Conservation (phyloP, 2,797 vertebrate species). For the Spinus olivaceus region DNA sequence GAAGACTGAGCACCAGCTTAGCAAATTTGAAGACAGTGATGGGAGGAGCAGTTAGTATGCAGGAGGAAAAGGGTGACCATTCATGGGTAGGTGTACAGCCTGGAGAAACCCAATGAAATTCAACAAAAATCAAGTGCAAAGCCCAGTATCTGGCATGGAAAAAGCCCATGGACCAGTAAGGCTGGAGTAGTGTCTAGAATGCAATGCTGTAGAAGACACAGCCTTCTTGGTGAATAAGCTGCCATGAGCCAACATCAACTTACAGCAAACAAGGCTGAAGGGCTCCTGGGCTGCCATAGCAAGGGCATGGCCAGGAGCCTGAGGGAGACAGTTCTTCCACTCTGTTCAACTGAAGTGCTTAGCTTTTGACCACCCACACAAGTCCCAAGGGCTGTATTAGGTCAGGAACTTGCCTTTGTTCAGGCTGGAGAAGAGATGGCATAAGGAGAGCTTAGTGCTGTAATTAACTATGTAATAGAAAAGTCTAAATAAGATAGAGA, state of each 20-base stretch:
- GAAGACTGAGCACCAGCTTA: background rate
- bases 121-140: background rate
- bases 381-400: background rate
- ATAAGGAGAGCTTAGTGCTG: background rate
- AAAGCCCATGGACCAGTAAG: background rate
- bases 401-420: background rate
- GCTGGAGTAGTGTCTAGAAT: background rate
- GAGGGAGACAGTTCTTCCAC: background rate
- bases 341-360: background rate
- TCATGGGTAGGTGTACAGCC: background rate
- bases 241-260: background rate
- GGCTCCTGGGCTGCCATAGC: background rate
- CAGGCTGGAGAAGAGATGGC: background rate
- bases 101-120: background rate
- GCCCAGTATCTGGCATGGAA: background rate
- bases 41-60: background rate
- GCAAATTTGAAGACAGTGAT: background rate
- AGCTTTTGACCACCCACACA: background rate
- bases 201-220: background rate
- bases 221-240: background rate
- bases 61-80: background rate
- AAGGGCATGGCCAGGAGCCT: background rate
- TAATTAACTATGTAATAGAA: background rate
- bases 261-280: background rate
- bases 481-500: background rate